Evolutionary conservation across 2,888 invertebrate genomes (phyloP).

Genomic region (Diarsia dahlii): DNA sequence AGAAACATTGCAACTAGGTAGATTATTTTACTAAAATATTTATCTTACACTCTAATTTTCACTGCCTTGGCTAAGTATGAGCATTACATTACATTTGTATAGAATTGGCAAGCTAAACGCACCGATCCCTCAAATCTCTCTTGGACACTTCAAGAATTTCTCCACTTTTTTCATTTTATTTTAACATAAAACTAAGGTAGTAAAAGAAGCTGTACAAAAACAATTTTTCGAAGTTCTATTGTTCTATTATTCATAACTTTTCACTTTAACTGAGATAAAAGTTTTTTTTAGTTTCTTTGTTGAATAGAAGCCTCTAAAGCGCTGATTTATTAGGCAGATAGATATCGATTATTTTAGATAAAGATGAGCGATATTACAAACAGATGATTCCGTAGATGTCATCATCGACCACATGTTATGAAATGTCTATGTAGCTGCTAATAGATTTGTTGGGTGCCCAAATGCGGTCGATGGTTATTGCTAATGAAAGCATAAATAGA

Average conservation of each 20-base stretch:
- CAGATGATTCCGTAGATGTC: slow-evolving; percentile 10
- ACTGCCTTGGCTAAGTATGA: slow-evolving; percentile 2
- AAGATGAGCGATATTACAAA: slow-evolving; percentile 14
- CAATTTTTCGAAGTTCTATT: slow-evolving; percentile 32
- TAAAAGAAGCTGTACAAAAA: slow-evolving; percentile 23
- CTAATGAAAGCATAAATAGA: slow-evolving; percentile 3
- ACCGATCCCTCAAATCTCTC: slow-evolving; percentile 24
- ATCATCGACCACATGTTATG: slow-evolving; percentile 21
- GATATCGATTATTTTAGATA: neutral
- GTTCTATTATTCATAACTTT: slow-evolving; percentile 40
- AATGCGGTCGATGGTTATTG: slow-evolving; percentile 24
- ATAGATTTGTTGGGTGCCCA: slow-evolving; percentile 23
- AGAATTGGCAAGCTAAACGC: slow-evolving; percentile 8
- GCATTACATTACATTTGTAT: neutral
- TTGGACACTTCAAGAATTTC: slow-evolving; percentile 18
- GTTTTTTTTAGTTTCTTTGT: slow-evolving; percentile 26
- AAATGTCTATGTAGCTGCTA: slow-evolving; percentile 18
- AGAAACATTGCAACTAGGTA: neutral
- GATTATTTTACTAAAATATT: neutral
- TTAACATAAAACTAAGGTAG: slow-evolving; percentile 33
- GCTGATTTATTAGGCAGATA: slow-evolving; percentile 2
- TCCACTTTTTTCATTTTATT: slow-evolving; percentile 31
- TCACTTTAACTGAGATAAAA: slow-evolving; percentile 31
- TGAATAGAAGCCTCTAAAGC: slow-evolving; percentile 3
- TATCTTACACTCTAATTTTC: neutral